Conservation (phyloP, 1,140 invertebrate genomes). For the Aphis craccivora region DNA sequence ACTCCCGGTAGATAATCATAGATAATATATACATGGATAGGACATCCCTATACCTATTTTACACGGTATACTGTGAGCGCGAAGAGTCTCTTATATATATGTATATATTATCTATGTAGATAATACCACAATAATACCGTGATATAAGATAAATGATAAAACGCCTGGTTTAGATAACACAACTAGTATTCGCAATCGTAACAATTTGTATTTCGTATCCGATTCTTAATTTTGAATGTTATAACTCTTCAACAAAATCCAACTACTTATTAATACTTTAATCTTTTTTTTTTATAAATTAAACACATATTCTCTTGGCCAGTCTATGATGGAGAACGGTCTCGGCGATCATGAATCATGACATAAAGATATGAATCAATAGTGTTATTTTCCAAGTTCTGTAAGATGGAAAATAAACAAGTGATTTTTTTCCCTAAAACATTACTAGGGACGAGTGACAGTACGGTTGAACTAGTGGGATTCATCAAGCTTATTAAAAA, state of each 20-base stretch:
- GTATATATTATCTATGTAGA: too few species aligned
- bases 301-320: too few species aligned
- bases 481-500: neutral
- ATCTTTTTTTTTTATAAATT: neutral
- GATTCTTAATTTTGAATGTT: neutral
- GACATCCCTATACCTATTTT: too few species aligned
- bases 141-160: neutral
- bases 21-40: too few species aligned
- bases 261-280: neutral
- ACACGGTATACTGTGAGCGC: too few species aligned
- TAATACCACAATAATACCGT: neutral
- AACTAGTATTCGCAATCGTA: neutral
- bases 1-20: too few species aligned
- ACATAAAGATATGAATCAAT: neutral
- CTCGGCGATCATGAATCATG: neutral
- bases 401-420: neutral
- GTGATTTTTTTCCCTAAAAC: slow-evolving; percentile 47
- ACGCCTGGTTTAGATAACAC: neutral
- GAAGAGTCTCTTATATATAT: too few species aligned
- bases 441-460: neutral
- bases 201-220: neutral
- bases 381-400: neutral
- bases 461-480: slow-evolving; percentile 11
- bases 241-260: neutral
- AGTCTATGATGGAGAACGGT: neutral